Conservation (phyloP, 2,113 vertebrate species). For the Halichoerus grypus region DNA sequence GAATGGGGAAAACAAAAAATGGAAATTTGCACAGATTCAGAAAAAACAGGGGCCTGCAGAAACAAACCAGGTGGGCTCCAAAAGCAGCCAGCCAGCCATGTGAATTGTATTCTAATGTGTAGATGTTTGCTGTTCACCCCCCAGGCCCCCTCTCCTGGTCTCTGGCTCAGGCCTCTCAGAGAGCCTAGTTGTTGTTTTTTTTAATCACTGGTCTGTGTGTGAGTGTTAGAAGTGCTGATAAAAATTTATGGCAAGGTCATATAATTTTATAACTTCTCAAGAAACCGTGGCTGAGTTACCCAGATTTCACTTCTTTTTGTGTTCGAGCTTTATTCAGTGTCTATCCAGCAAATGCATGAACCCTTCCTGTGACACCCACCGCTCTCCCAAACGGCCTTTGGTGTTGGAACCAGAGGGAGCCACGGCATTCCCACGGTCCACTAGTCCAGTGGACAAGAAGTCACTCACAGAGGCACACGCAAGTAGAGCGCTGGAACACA, state of each 20-base stretch:
- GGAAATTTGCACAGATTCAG: neutral
- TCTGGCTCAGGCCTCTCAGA: neutral
- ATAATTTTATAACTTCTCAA: slow-evolving; percentile 60
- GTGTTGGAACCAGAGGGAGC: neutral
- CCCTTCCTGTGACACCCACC: neutral
- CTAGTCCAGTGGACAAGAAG: neutral
- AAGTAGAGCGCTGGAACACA: neutral
- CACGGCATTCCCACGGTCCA: neutral
- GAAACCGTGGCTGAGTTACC: neutral
- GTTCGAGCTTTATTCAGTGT: slow-evolving; percentile 42
- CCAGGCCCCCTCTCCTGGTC: neutral
- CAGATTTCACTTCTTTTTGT: slow-evolving; percentile 51
- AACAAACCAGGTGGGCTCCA: neutral
- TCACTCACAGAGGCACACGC: neutral
- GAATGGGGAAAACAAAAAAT: neutral
- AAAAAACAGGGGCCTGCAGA: neutral
- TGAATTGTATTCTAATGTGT: neutral
- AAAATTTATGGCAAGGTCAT: slow-evolving; percentile 36
- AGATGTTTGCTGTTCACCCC: accelerated
- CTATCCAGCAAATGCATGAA: neutral
- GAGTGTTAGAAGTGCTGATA: slow-evolving; percentile 52
- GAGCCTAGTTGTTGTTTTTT: neutral
- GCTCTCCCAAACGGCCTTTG: neutral
- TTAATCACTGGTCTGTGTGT: neutral
- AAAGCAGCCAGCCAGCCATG: neutral